Base-by-base conservation (phyloP, 1,140 invertebrate genomes). In the Samia ricini region DNA sequence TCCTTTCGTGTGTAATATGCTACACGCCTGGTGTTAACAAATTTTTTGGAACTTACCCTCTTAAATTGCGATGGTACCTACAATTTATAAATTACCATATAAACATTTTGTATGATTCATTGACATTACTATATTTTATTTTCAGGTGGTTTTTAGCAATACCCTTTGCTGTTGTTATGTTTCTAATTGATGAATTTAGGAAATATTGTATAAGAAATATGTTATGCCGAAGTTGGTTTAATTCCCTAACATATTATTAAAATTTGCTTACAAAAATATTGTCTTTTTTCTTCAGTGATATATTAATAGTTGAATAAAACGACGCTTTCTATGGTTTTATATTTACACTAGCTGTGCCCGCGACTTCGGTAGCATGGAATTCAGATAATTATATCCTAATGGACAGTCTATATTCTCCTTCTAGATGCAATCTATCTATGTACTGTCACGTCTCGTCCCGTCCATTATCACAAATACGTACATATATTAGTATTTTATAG, bases 131-230 rank as follows among this genome's bases (percentile, higher is more conserved):
- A 52, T 58, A 2, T 48, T 48, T 55, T 56, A 5, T 12, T 36
- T 75, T 70, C 73, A 89, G 87, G 87, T 89, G 85, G 85, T 83
- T 89, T 33, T 66, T 89, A 26, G 79, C 80, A 0, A 19, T 88
- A 26, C 85, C 87, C 15, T 88, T 85, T 62, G 68, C 76, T 23
- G 50, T 63, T 2, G 56, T 89, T 0, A 80, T 89, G 79, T 78
- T 89, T 58, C 50, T 51, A 18, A 85, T 88, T 64, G 87, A 89
- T 19, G 87, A 89, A 72, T 79, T 79, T 49, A 68, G 87, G 64
- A 88, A 88, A 66, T 81, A 85, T 68, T 87, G 84, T 58, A 87
- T 89, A 36, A 69, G 87, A 64, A 74, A 63, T 29, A 10, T 64
- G 19, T 65, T 77, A 29, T 79, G 84, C 63, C 60, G 60, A 24